Evolutionary conservation across 2,888 invertebrate genomes (phyloP).

Genomic region (Meghimatium bilineatum): DNA sequence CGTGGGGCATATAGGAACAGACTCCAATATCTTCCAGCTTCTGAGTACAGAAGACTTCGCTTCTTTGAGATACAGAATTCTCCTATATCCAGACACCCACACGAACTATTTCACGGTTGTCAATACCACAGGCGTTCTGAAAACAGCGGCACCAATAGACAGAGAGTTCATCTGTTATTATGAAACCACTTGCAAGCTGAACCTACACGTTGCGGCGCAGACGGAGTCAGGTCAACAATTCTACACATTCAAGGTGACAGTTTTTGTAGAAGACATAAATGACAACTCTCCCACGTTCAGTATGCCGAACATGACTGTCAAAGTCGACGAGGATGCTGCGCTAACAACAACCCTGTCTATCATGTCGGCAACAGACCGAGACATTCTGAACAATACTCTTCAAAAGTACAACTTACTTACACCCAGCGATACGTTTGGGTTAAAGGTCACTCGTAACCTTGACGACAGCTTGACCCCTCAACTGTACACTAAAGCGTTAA

Average conservation of each 20-base stretch:
- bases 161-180: constrained; percentile 48
- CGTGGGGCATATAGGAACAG: constrained; percentile 28
- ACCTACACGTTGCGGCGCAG: constrained; percentile 49
- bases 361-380: constrained; percentile 47
- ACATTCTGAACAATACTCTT: constrained; percentile 46
- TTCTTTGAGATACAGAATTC: constrained; percentile 34
- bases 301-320: constrained; percentile 39
- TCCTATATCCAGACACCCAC: constrained; percentile 42
- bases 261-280: constrained; percentile 49
- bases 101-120: constrained; percentile 39
- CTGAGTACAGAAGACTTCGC: constrained; percentile 34
- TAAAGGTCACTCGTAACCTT: constrained; percentile 46
- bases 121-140: constrained; percentile 44
- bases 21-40: constrained; percentile 42
- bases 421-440: constrained; percentile 37
- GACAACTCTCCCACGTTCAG: constrained; percentile 51
- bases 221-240: constrained; percentile 51
- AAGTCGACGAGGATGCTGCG: constrained; percentile 48
- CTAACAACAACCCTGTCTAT: constrained; percentile 31
- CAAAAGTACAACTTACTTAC: constrained; percentile 34
- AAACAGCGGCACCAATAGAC: constrained; percentile 44
- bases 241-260: constrained; percentile 47
- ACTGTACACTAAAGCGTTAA: constrained; percentile 39
- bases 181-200: constrained; percentile 42
- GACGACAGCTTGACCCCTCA: constrained; percentile 51